Evolutionary conservation across 2,113 vertebrate genomes (phyloP).

Genomic region (Dicentrarchus labrax): DNA sequence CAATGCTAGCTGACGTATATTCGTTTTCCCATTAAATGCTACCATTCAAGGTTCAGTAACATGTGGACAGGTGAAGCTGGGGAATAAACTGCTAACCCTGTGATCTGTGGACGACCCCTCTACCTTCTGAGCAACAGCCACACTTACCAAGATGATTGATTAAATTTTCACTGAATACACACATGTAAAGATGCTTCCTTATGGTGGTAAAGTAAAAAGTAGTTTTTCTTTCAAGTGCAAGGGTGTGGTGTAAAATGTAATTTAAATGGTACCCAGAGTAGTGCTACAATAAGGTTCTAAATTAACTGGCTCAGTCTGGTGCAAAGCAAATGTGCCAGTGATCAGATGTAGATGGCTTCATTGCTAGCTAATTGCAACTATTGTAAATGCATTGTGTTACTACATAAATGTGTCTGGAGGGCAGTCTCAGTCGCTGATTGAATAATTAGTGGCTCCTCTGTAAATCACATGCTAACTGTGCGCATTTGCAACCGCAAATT

Average conservation of each 20-base stretch:
- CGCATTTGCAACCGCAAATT: not conserved
- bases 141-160: not conserved
- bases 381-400: conserved; percentile 22
- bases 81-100: not conserved
- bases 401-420: conserved; percentile 31
- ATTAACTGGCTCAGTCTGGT: not conserved
- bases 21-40: not conserved
- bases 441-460: conserved; percentile 31
- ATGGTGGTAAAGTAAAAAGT: not conserved
- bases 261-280: not conserved
- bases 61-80: too few relatives aligned
- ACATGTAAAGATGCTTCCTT: not conserved
- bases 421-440: conserved; percentile 12
- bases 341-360: conserved; percentile 1
- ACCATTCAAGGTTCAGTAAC: too few relatives aligned
- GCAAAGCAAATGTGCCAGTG: not conserved
- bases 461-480: conserved; percentile 31
- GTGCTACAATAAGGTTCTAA: not conserved
- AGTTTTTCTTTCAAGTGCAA: not conserved
- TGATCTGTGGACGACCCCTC: not conserved
- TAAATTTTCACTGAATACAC: not conserved
- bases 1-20: not conserved
- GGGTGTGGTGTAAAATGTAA: not conserved
- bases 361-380: conserved; percentile 18
- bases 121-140: not conserved